phyloP scores from a whole-genome alignment of 2,888 invertebrate genomes.

The Drosophila multiciliata region DNA sequence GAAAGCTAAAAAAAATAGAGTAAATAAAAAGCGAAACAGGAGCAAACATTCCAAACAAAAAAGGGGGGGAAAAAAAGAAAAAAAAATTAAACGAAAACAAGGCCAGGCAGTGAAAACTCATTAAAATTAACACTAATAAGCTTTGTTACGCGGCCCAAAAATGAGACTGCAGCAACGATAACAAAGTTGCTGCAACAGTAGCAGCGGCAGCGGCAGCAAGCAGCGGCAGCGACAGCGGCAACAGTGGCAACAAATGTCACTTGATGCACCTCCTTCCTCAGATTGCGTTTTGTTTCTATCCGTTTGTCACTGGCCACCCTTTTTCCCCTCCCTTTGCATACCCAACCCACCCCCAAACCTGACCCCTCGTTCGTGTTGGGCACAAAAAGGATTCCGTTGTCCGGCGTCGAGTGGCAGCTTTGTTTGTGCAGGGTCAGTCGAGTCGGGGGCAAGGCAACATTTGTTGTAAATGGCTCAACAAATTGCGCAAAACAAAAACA shows the following conservation, averaged over 20 bases:
- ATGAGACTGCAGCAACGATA: conserved; percentile 56
- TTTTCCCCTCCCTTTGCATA: conserved; percentile 21
- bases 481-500: conserved; percentile 60
- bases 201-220: conserved; percentile 28
- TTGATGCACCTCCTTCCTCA: conserved; percentile 44
- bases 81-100: conserved; percentile 35
- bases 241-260: conserved; percentile 57
- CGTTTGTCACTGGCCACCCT: conserved; percentile 57
- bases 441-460: conserved; percentile 41
- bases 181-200: conserved; percentile 58
- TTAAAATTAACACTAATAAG: conserved; percentile 72
- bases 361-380: conserved; percentile 34
- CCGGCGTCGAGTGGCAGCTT: conserved; percentile 51
- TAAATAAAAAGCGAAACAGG: conserved; percentile 12
- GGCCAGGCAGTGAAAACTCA: conserved; percentile 68
- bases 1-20: conserved; percentile 8
- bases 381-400: conserved; percentile 68
- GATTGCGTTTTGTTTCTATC: conserved; percentile 28
- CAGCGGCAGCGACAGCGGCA: conserved; percentile 36
- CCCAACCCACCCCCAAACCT: background rate
- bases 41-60: background rate
- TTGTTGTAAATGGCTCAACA: conserved; percentile 68
- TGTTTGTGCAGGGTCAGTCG: conserved; percentile 16
- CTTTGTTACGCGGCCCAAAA: conserved; percentile 62
- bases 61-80: background rate